Conservation (phyloP, 2,888 invertebrate species). For the Agonopterix heracliana region DNA sequence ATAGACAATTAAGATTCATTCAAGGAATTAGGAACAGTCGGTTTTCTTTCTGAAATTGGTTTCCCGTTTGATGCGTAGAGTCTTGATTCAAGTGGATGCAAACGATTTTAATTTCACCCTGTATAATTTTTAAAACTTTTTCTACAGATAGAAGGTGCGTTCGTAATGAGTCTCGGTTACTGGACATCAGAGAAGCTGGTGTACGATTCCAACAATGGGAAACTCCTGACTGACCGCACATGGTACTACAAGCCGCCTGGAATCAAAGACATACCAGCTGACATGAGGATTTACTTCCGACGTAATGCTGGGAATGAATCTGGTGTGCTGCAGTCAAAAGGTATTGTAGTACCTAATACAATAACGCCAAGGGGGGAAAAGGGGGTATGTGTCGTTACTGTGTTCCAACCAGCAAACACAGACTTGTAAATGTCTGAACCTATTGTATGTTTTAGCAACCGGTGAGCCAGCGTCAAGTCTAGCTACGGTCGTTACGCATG, state of each 20-base stretch:
- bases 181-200: conserved; percentile 84
- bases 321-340: conserved; percentile 81
- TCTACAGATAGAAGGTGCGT: conserved; percentile 82
- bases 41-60: too few species aligned
- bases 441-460: conserved; percentile 47
- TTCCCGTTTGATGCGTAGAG: too few species aligned
- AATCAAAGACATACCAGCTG: conserved; percentile 85
- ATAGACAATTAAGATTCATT: too few species aligned
- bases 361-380: too few species aligned
- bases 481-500: conserved; percentile 68
- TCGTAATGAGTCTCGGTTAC: conserved; percentile 85
- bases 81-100: too few species aligned
- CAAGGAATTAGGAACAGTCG: too few species aligned
- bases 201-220: conserved; percentile 79
- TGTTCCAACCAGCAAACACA: too few species aligned
- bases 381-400: background rate
- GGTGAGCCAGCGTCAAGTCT: conserved; percentile 74
- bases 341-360: conserved; percentile 37
- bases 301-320: conserved; percentile 75
- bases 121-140: background rate
- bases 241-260: conserved; percentile 89
- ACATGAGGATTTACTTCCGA: conserved; percentile 82
- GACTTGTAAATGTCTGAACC: too few species aligned
- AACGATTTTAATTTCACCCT: too few species aligned
- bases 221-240: conserved; percentile 83